A percentile compares a stretch with the other conserved stretches of the same genome.
These are phyloP conservation scores for Akabosia matsudoensis DNA, from an alignment of 1,140 invertebrate species.

Conservation along the genomic window DNA sequence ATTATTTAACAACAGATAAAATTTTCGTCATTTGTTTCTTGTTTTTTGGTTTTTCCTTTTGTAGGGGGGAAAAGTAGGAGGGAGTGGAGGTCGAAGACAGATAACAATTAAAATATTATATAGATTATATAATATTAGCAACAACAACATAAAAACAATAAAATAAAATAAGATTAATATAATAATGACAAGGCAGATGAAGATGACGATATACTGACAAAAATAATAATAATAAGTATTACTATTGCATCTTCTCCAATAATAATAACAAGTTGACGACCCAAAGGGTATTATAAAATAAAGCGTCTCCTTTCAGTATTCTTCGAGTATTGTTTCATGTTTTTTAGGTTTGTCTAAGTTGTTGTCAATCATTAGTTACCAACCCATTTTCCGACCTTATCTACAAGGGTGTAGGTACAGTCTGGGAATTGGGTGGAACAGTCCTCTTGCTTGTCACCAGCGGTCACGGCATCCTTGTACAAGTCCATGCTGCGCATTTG, in stretches of 20 bases:
- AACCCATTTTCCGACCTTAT: slow-evolving; percentile 47
- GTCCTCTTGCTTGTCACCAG: slow-evolving; percentile 45
- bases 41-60: background rate
- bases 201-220: background rate
- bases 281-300: background rate
- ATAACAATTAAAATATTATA: slow-evolving; percentile 10
- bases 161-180: background rate
- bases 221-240: background rate
- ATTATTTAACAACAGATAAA: background rate
- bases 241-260: slow-evolving; percentile 14
- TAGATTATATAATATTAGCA: slow-evolving; percentile 10
- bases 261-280: background rate
- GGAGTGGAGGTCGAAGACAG: background rate
- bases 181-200: slow-evolving; percentile 19
- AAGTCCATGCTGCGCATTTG: slow-evolving; percentile 48
- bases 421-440: slow-evolving; percentile 41
- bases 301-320: background rate
- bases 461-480: slow-evolving; percentile 46
- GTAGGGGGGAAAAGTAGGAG: too few relatives aligned
- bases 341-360: background rate
- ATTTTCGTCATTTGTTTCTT: background rate
- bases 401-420: slow-evolving; percentile 47
- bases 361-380: slow-evolving; percentile 15
- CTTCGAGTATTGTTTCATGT: background rate
- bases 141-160: slow-evolving; percentile 9